phyloP scores from a whole-genome alignment of 2,797 vertebrate species.

The Phyllotis vaccarum region DNA sequence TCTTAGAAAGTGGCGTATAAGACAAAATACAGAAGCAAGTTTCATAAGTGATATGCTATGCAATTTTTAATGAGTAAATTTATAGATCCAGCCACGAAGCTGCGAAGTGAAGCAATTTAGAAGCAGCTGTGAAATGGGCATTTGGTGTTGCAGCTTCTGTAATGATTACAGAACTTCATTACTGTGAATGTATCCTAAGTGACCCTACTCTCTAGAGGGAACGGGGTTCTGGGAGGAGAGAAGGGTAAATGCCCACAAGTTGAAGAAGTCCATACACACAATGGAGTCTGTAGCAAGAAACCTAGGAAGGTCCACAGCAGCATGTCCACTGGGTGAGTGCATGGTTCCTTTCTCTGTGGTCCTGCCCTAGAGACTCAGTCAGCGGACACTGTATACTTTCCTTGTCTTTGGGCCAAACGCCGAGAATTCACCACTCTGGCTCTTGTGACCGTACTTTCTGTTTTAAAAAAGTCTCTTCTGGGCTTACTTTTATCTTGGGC shows the following conservation, averaged over 20 bases:
- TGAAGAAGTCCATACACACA: not conserved
- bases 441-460: not conserved
- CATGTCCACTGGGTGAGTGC: rapidly evolving
- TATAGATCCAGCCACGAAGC: not conserved
- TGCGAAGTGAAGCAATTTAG: not conserved
- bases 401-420: not conserved
- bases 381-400: not conserved
- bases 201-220: not conserved
- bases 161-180: not conserved
- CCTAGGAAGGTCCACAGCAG: not conserved
- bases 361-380: no score
- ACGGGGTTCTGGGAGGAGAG: not conserved
- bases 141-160: not conserved
- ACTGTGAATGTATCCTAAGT: no score
- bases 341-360: not conserved
- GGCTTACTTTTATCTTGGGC: not conserved
- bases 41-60: not conserved
- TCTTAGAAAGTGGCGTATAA: not conserved
- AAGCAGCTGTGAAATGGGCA: not conserved
- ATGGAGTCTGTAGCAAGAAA: not conserved
- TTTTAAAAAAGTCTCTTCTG: not conserved
- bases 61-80: not conserved
- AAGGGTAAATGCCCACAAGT: not conserved
- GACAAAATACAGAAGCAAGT: not conserved
- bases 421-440: not conserved